Base-by-base conservation (phyloP, 2,797 vertebrate genomes). In the Chlorospingus semifuscus region DNA sequence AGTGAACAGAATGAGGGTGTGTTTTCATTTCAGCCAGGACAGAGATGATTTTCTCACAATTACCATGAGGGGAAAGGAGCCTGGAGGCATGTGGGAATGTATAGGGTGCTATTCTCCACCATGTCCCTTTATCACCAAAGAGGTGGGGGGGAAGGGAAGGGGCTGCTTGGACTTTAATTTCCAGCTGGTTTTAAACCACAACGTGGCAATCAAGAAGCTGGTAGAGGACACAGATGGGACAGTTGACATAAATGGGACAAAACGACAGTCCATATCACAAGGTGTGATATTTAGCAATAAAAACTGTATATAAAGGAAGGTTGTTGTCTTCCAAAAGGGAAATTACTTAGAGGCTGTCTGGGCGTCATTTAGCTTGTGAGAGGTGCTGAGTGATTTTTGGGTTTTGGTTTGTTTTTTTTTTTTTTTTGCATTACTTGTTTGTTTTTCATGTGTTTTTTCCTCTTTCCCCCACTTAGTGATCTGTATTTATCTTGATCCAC, bases 171-270 rank as follows among this genome's bases (percentile, higher is more conserved):
- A 26, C 46, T 37, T 76, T 14, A 6, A 34, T 46, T 53, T 69
- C 11, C 34, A 77, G 4, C 16, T 53, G 14, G 5, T 61, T 69
- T 77, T 77, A 46, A 61, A 34, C 11, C 11, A 53, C 11, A 53
- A 14, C 47, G 12, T 0, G 0, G 9, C 12, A 11, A 27, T 8
- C 27, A 61, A 61, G 30, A 82, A 44, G 2, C 0, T 75, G 57
- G 17, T 30, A 74, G 10, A 83, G 11, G 23, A 72, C 16, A 32
- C 21, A 49, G 15, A 47, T 47, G 21, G 9, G 11, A 56, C 52
- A 87, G 41, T 7, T 55, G 59, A 55, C 17, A 9, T 7, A 36
- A 75, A 63, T 0, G 59, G 36, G 27, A 4, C 34, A 53, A 75
- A 66, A 15, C 34, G 36, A 34, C 50, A 20, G 61, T 57, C 12